Percentiles rank a stretch among this genome's conserved stretches.
Conservation (phyloP, 2,113 vertebrate species). For the Azemiops feae region DNA sequence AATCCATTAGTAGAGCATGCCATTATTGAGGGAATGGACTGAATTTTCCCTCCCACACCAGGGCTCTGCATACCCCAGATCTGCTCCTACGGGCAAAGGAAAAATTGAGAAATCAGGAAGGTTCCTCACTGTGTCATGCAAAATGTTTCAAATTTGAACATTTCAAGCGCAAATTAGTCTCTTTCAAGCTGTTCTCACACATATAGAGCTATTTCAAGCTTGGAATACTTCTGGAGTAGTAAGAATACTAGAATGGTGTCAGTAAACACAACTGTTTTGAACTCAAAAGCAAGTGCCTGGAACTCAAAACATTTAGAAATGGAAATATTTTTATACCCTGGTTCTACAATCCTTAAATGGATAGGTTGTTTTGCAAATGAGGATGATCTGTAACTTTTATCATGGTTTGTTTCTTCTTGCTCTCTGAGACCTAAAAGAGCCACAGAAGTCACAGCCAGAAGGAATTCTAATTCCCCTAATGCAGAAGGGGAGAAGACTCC, state of each 20-base stretch:
- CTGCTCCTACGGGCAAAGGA: not conserved
- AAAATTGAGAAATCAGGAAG: not conserved
- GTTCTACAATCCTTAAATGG: not conserved
- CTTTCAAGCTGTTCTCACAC: not conserved
- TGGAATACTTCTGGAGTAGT: not conserved
- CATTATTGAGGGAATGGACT: not conserved
- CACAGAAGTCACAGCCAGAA: not conserved
- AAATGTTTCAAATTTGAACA: not conserved
- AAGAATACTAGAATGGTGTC: not conserved
- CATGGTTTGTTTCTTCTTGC: not conserved
- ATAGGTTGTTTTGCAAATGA: not conserved
- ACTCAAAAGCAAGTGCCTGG: not conserved
- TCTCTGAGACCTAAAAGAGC: not conserved
- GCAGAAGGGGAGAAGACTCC: not conserved
- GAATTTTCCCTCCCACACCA: not conserved
- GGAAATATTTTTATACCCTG: not conserved
- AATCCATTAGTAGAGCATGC: not conserved
- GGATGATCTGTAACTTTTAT: not conserved
- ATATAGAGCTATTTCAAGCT: not conserved
- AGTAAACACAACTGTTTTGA: not conserved
- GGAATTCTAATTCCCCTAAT: not conserved
- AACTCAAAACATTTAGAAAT: not conserved
- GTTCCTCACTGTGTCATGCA: not conserved
- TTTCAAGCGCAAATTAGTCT: not conserved
- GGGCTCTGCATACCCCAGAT: not conserved